phyloP scores from a whole-genome alignment of 2,888 invertebrate genomes.

The Eupithecia centaureata region DNA sequence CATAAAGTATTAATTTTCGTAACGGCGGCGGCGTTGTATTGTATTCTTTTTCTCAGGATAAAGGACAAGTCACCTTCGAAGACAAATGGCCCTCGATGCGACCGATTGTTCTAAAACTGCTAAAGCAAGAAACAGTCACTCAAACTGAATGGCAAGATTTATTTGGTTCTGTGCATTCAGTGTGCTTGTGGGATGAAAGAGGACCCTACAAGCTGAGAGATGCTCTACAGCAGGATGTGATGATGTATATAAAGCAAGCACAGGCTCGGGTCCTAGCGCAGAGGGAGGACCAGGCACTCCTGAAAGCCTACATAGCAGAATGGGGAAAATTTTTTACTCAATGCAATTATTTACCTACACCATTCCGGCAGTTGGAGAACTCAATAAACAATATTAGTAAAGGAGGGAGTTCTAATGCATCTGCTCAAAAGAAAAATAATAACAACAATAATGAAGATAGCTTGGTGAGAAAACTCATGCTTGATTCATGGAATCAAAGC shows the following conservation, averaged over 20 bases:
- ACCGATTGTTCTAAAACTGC: conserved; percentile 95
- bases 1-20: conserved; percentile 5
- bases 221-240: conserved; percentile 95
- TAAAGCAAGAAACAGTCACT: conserved; percentile 97
- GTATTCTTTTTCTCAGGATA: conserved; percentile 83
- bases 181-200: conserved; percentile 98
- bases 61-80: conserved; percentile 94
- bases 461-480: conserved; percentile 97
- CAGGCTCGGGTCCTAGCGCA: conserved; percentile 95
- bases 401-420: conserved; percentile 68
- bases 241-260: conserved; percentile 96
- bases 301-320: conserved; percentile 98
- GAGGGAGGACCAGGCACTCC: conserved; percentile 96
- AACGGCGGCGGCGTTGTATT: conserved; percentile 15
- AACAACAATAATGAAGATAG: conserved; percentile 91
- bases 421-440: conserved; percentile 79
- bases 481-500: conserved; percentile 99
- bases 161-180: conserved; percentile 97
- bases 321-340: conserved; percentile 99
- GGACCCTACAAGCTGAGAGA: conserved; percentile 94
- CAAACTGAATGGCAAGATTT: conserved; percentile 99
- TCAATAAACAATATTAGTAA: conserved; percentile 86
- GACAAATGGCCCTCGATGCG: conserved; percentile 99
- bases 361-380: conserved; percentile 96
- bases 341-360: conserved; percentile 97